Evolutionary conservation across 2,888 invertebrate species (phyloP).

Genomic region (Marasmarcha lunaedactyla): DNA sequence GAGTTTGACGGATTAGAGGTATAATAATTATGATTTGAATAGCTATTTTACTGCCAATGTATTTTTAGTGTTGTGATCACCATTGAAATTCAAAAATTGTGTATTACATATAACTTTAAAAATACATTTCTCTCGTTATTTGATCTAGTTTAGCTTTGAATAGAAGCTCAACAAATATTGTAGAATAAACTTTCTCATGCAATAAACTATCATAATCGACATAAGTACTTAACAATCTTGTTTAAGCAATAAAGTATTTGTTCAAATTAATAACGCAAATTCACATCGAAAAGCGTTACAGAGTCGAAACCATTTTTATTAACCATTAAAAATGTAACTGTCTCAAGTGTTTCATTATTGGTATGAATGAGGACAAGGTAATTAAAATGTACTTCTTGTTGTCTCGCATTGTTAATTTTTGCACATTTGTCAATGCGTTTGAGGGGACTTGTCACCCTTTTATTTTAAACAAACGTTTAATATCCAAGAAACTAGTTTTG

Average conservation of each 20-base stretch:
- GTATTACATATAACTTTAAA: too few relatives aligned
- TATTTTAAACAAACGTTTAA: slow-evolving; percentile 27
- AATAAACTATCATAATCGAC: slow-evolving; percentile 6
- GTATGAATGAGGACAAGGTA: slow-evolving; percentile 27
- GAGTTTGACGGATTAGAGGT: too few relatives aligned
- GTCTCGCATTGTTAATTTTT: slow-evolving; percentile 42
- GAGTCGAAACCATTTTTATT: slow-evolving; percentile 33
- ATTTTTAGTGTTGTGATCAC: too few relatives aligned
- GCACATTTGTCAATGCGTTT: slow-evolving; percentile 34
- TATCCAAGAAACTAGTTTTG: slow-evolving; percentile 34
- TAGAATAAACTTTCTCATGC: not conserved
- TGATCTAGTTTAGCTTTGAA: too few relatives aligned
- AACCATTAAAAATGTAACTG: slow-evolving; percentile 57
- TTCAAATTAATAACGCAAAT: slow-evolving; percentile 43
- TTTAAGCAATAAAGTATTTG: slow-evolving; percentile 24
- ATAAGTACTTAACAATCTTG: slow-evolving; percentile 9
- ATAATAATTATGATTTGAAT: too few relatives aligned
- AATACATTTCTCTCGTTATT: too few relatives aligned
- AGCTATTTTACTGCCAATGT: too few relatives aligned
- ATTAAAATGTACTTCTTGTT: slow-evolving; percentile 58
- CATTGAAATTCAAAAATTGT: too few relatives aligned
- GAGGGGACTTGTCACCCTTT: slow-evolving; percentile 21
- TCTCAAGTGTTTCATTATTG: slow-evolving; percentile 26
- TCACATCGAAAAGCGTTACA: slow-evolving; percentile 41
- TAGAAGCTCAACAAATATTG: too few relatives aligned